These are phyloP conservation scores for Crax fasciolata DNA, from an alignment of 2,797 vertebrate species.

Conservation along the genomic window DNA sequence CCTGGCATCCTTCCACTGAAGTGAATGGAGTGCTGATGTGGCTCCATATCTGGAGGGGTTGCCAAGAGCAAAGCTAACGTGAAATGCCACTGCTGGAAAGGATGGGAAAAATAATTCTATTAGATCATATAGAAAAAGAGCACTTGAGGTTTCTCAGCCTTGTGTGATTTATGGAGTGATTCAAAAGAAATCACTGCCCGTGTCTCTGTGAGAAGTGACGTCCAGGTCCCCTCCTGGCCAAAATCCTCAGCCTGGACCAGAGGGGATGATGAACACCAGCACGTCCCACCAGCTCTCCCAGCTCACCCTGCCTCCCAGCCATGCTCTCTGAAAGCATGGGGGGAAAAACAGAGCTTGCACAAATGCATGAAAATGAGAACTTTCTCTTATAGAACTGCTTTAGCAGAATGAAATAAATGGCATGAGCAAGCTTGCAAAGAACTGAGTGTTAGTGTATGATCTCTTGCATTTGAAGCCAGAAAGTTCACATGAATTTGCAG, in stretches of 20 bases:
- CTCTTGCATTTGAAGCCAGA: background rate
- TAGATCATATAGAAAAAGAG: background rate
- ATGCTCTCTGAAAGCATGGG: background rate
- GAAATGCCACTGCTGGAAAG: background rate
- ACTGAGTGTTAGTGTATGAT: background rate
- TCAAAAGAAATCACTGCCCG: background rate
- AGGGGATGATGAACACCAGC: background rate
- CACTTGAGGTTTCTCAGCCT: background rate
- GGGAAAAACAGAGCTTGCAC: background rate
- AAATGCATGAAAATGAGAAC: rapidly evolving
- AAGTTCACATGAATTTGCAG: background rate
- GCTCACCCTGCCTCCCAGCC: background rate
- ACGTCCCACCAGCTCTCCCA: background rate
- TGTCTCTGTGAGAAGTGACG: background rate
- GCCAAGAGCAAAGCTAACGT: background rate
- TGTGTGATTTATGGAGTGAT: background rate
- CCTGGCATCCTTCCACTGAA: conserved; percentile 26
- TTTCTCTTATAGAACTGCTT: background rate
- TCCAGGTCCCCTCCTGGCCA: background rate
- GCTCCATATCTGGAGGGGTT: background rate
- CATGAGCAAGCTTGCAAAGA: background rate
- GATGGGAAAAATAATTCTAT: background rate
- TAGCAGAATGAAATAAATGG: background rate
- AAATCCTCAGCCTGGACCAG: background rate
- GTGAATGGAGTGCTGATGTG: conserved; percentile 38